Evolutionary conservation across 2,113 vertebrate species (phyloP).

Genomic region (Proteles cristata): DNA sequence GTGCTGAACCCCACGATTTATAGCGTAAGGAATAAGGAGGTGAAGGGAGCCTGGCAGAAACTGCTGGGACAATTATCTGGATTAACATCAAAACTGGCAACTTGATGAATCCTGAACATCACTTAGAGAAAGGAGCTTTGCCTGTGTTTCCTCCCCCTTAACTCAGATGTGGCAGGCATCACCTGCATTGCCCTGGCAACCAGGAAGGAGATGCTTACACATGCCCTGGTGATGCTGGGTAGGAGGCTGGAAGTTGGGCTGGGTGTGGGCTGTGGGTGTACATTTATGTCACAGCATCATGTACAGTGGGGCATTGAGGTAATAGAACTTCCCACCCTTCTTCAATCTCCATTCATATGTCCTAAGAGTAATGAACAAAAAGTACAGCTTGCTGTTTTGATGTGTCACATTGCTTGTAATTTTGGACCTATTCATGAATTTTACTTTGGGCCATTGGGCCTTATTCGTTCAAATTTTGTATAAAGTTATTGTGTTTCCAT

Average conservation of each 20-base stretch:
- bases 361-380: neutral
- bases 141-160: neutral
- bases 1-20: conserved; percentile 59
- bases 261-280: neutral
- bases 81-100: neutral
- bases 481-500: neutral
- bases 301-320: neutral
- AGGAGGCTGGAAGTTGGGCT: neutral
- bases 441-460: neutral
- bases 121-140: neutral
- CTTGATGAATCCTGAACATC: neutral
- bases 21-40: conserved; percentile 59
- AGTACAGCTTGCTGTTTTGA: neutral
- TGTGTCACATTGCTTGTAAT: neutral
- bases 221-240: rapidly evolving
- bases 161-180: neutral
- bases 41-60: conserved; percentile 46
- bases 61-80: conserved; percentile 23
- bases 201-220: rapidly evolving
- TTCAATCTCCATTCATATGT: neutral
- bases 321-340: neutral
- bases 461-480: neutral
- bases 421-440: neutral
- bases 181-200: neutral
- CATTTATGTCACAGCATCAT: neutral